Percentiles rank a stretch among this genome's conserved stretches.
These are phyloP conservation scores for Platycnemis pennipes DNA, from an alignment of 2,888 invertebrate genomes.

Conservation along the genomic window DNA sequence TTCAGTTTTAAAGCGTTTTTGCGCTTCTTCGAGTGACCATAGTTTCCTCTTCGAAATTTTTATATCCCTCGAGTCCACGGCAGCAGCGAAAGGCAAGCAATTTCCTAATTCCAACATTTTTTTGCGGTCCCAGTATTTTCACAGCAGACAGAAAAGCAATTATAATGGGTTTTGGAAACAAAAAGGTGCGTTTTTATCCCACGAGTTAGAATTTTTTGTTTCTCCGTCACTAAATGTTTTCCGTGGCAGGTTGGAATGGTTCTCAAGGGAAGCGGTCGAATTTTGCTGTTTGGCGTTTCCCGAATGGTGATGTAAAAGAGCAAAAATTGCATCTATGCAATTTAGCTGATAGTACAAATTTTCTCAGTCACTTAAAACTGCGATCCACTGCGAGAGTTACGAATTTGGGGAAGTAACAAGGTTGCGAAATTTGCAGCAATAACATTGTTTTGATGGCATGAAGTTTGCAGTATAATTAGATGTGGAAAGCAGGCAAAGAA, in stretches of 20 bases:
- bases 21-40: neutral
- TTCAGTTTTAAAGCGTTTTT: constrained; percentile 25
- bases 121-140: constrained; percentile 14
- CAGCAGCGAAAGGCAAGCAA: constrained; percentile 4
- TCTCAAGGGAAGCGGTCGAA: neutral
- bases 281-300: no score
- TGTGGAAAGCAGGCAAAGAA: no score
- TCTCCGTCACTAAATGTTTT: neutral
- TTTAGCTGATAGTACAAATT: neutral
- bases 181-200: neutral
- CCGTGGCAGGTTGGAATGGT: neutral
- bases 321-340: neutral
- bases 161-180: neutral
- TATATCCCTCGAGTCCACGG: neutral
- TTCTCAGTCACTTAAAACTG: neutral
- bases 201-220: neutral
- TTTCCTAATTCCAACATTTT: constrained; percentile 2
- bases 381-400: neutral
- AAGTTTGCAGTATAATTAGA: no score
- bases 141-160: constrained; percentile 30
- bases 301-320: neutral
- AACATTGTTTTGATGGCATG: no score
- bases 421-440: no score
- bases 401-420: no score
- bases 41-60: neutral